Evolutionary conservation across 2,797 vertebrate genomes (phyloP), one percentile per base, ranked within the genome.

Genomic region (Jordanella pulchra): DNA sequence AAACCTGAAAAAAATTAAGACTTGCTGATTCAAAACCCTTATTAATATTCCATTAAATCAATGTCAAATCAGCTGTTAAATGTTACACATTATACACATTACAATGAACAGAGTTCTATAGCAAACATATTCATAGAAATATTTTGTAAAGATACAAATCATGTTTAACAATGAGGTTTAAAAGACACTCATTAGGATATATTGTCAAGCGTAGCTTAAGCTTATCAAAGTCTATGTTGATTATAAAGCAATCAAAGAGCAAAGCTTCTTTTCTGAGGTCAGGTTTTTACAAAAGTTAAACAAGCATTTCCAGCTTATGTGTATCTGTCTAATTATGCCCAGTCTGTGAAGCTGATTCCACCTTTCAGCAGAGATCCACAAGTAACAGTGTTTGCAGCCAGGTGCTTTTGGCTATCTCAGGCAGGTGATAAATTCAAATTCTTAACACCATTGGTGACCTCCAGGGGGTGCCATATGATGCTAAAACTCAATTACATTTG

Each of bases 371-470:
- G 7, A 50, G 45, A 4, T 71, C 56, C 4, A 27, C 45, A 15
- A 51, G 45, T 11, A 13, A 18, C 56, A 28, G 30, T 39, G 48
- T 71, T 15, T 27, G 39, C 60, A 64, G 60, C 14, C n/a, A 53
- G 25, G 7, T 17, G 35, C 28, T 35, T 23, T 25, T 25, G 7
- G 28, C 15, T 54, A 7, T 32, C 48, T 25, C 50, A 68, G 42
- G 71, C 74, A 58, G 80, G 60, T 35, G 25, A 30, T 67, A 14
- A 60, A 77, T 73, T 76, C 39, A 25, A 42, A 79, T 87, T 83
- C 88, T 72, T 87, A 86, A 87, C 80, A 81, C 86, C 90, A 76
- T 78, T 67, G 77, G 65, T 67, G 79, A 88, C 87, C 90, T 82
- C 73, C 80, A 70, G 83, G 83, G 86, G 91, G 89, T 81, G 78